Base-by-base conservation (phyloP, 2,888 invertebrate species). In the Idaea dimidiata region DNA sequence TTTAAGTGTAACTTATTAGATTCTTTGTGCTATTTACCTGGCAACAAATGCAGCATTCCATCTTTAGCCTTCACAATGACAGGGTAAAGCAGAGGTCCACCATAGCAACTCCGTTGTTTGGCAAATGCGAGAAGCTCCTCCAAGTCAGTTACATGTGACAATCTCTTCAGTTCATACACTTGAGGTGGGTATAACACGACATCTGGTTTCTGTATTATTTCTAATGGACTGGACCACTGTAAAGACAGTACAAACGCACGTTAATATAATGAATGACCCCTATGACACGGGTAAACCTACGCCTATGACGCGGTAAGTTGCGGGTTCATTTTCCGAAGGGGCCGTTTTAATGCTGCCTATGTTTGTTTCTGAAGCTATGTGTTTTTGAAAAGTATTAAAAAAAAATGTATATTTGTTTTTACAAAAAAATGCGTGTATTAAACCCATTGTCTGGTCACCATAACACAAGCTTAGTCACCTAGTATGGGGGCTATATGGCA, bases 171-270 rank as follows among this genome's bases (percentile, higher is more conserved):
- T 87, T 97, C 97, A 80, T 97, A 97, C 60, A 93, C 83, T 83
- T 97, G 97, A 0, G 97, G 97, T 1, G 96, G 95, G 58, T 95
- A 95, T 16, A 97, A 76, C 62, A 85, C 78, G 18, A 94, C 75
- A 65, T 91, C 80, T 24, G 83, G 80, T 7, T 81, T 80, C n/a
- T 84, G 74, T 63, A 95, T 73, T 59, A 93, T 82, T 62, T 94
- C 91, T 6, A 83, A 75, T 0, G 96, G 95, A 16, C 86, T 86
- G 56, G 89, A 88, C 97, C 97, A 97, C 96, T 97, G 78, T 33
- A 93, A 92, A 32, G 54, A 64, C 58, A 59, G 43, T 66, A 57
- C 57, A 57, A 33, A 54, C 17, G 0, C 17, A 55, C 14, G 17
- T 60, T 53, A 60, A 55, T 16, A 24, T 24, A 3, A 24, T 24